Conservation (phyloP, 53 echinoderm and acorn worm genomes). For the Crossaster papposus region DNA sequence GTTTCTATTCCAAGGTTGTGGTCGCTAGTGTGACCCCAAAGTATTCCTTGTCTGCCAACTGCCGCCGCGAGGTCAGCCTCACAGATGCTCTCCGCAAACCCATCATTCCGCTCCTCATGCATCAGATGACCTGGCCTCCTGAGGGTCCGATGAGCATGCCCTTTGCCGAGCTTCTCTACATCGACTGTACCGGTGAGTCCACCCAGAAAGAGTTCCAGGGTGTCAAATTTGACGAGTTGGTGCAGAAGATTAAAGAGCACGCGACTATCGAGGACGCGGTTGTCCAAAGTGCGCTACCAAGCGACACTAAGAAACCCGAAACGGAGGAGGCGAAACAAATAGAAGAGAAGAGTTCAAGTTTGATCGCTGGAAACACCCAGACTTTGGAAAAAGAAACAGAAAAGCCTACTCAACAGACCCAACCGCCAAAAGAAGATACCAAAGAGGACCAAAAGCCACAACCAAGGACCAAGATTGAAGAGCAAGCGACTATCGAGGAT, state of each 20-base stretch:
- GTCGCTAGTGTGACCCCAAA: slow-evolving; percentile 93
- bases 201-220: slow-evolving; percentile 74
- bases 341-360: no score
- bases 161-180: slow-evolving; percentile 88
- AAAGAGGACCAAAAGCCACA: background rate
- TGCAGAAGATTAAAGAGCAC: slow-evolving; percentile 73
- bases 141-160: slow-evolving; percentile 99
- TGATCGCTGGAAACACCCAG: no score
- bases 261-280: slow-evolving; percentile 25
- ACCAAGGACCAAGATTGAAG: background rate
- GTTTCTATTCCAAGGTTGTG: slow-evolving; percentile 71
- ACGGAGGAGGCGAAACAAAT: background rate
- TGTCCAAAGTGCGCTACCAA: background rate
- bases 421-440: background rate
- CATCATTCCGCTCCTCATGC: slow-evolving; percentile 82
- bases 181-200: slow-evolving; percentile 81
- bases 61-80: slow-evolving; percentile 91
- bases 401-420: background rate
- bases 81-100: slow-evolving; percentile 94
- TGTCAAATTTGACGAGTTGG: slow-evolving; percentile 86
- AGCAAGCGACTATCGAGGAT: background rate
- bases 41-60: slow-evolving; percentile 95
- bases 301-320: background rate
- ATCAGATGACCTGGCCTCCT: slow-evolving; percentile 90
- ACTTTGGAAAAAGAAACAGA: no score